A percentile compares a stretch with the other conserved stretches of the same genome.
These are phyloP conservation scores for Habroteleia sp. DNA, from an alignment of 2,888 invertebrate species.

Conservation along the genomic window DNA sequence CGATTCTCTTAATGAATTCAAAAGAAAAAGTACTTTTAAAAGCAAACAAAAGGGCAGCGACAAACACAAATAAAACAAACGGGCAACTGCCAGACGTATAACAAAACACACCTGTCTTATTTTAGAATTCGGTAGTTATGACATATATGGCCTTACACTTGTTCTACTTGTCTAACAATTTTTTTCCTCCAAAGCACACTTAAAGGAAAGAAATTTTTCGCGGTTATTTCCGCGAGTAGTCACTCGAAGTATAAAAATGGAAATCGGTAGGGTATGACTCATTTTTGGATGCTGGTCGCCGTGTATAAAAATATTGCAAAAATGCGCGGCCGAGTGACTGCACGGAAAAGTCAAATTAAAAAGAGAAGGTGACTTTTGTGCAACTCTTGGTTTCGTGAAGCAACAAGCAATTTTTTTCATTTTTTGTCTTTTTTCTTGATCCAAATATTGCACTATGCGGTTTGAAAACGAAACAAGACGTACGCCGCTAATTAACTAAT, in stretches of 20 bases:
- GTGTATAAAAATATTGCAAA: constrained; percentile 48
- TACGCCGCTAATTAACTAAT: constrained; percentile 32
- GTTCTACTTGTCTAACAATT: constrained; percentile 30
- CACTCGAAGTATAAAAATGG: constrained; percentile 50
- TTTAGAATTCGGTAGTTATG: constrained; percentile 33
- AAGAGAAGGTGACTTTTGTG: constrained; percentile 24
- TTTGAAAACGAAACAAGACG: constrained; percentile 29
- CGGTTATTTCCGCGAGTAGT: constrained; percentile 16
- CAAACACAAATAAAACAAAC: constrained; percentile 7
- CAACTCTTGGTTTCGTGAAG: constrained; percentile 38
- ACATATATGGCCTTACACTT: constrained; percentile 45
- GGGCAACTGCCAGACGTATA: constrained; percentile 32
- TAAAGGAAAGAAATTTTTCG: constrained; percentile 20
- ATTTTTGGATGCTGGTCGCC: constrained; percentile 13
- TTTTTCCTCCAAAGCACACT: constrained; percentile 27
- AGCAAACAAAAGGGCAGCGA: constrained; percentile 4
- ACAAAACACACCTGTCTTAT: constrained; percentile 34
- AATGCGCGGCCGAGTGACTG: constrained; percentile 34
- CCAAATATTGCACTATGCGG: constrained; percentile 50
- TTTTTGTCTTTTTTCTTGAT: constrained; percentile 9
- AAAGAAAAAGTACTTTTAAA: neutral
- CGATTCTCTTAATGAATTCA: neutral
- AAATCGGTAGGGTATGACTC: constrained; percentile 35
- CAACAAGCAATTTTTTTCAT: constrained; percentile 24
- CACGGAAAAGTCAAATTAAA: constrained; percentile 15